Evolutionary conservation across 2,888 invertebrate species (phyloP).

Genomic region (Lasioglossum calceatum): DNA sequence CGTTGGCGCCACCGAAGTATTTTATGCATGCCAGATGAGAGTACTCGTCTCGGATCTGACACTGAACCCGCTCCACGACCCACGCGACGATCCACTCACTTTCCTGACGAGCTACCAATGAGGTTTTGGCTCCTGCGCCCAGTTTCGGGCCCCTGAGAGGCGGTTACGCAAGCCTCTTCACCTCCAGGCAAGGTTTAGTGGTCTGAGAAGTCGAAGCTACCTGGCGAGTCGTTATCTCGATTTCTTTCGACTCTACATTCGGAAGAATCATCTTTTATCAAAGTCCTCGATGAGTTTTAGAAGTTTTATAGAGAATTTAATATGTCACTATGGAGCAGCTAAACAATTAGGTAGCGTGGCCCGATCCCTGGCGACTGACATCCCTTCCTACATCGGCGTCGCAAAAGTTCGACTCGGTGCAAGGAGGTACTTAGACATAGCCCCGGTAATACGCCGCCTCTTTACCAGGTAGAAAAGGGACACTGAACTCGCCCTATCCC

Average conservation of each 20-base stretch:
- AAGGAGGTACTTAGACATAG: too few relatives aligned
- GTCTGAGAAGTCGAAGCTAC: neutral
- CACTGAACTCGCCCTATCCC: too few relatives aligned
- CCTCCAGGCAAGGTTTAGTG: neutral
- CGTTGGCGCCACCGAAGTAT: slow-evolving; percentile 75
- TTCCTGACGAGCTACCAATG: slow-evolving; percentile 46
- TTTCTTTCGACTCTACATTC: neutral
- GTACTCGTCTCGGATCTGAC: slow-evolving; percentile 73
- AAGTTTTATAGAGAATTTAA: too few relatives aligned
- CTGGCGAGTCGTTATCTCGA: neutral
- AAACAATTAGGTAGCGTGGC: too few relatives aligned
- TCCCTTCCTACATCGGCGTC: too few relatives aligned
- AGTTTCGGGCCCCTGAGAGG: neutral
- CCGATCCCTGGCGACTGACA: too few relatives aligned
- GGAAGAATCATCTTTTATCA: too few relatives aligned
- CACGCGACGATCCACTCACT: slow-evolving; percentile 65
- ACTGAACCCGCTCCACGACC: slow-evolving; percentile 72
- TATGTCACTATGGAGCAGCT: too few relatives aligned
- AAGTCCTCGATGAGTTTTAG: too few relatives aligned
- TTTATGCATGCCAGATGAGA: slow-evolving; percentile 75
- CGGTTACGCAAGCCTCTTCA: slow-evolving; percentile 49
- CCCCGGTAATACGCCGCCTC: too few relatives aligned
- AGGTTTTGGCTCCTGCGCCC: slow-evolving; percentile 5
- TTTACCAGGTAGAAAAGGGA: too few relatives aligned
- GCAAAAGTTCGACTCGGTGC: too few relatives aligned